These are phyloP conservation scores for Tenualosa thibaudeaui DNA, from an alignment of 2,797 vertebrate species.

Conservation along the genomic window DNA sequence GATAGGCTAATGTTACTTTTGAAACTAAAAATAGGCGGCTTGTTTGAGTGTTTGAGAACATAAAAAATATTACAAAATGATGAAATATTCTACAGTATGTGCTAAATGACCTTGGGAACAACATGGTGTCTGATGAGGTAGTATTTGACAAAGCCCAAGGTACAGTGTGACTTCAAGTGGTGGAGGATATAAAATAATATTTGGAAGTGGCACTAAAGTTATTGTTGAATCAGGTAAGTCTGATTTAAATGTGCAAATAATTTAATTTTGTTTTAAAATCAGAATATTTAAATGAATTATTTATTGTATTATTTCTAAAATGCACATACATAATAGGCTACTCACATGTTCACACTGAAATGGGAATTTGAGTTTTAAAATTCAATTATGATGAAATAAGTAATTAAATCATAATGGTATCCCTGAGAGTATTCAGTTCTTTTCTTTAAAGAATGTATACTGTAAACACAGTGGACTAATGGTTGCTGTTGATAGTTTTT, in stretches of 20 bases:
- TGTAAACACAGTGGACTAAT: not conserved
- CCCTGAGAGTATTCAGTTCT: too few relatives aligned
- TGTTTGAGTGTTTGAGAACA: not conserved
- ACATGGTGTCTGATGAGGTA: not conserved
- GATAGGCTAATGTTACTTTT: not conserved
- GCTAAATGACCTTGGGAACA: not conserved
- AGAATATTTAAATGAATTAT: not conserved
- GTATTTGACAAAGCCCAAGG: constrained; percentile 38
- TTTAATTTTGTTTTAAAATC: not conserved
- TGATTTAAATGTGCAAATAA: not conserved
- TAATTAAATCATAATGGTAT: not conserved
- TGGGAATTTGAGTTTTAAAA: not conserved
- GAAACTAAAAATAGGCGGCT: not conserved
- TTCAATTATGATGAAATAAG: not conserved
- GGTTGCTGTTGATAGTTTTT: constrained; percentile 25
- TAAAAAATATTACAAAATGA: not conserved
- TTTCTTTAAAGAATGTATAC: too few relatives aligned
- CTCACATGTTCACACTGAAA: too few relatives aligned
- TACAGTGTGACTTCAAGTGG: constrained; percentile 66
- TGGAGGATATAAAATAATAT: constrained; percentile 37
- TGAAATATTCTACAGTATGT: constrained; percentile 8
- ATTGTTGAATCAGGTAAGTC: constrained; percentile 35
- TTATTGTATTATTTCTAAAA: not conserved
- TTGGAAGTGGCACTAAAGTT: constrained; percentile 39
- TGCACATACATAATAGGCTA: not conserved